These are phyloP conservation scores for Lagodon rhomboides DNA, from an alignment of 2,797 vertebrate species.

Conservation along the genomic window DNA sequence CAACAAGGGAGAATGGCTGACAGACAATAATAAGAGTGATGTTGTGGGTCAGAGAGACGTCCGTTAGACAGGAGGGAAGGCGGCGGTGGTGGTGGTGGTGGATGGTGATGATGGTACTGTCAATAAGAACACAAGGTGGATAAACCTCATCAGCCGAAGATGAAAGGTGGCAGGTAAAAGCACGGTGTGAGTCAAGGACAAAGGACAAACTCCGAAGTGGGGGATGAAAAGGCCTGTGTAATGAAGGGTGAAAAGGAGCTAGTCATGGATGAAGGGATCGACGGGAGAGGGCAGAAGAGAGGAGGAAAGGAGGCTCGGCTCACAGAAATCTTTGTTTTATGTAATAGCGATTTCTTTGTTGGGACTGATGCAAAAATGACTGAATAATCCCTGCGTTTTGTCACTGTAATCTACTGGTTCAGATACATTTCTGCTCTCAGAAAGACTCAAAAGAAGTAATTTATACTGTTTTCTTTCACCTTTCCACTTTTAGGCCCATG, in stretches of 20 bases:
- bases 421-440: neutral
- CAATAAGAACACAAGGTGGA: conserved; percentile 23
- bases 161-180: conserved; percentile 32
- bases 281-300: conserved; percentile 32
- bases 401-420: neutral
- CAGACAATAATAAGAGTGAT: neutral
- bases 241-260: conserved; percentile 71
- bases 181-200: conserved; percentile 27
- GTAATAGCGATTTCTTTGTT: conserved; percentile 45
- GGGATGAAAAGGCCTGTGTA: conserved; percentile 62
- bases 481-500: conserved; percentile 86
- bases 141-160: conserved; percentile 28
- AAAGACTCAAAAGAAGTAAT: neutral
- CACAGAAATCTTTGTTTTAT: conserved; percentile 55
- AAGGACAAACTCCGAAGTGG: conserved; percentile 40
- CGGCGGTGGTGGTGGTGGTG: neutral
- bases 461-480: neutral
- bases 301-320: conserved; percentile 28
- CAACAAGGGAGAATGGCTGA: conserved; percentile 19
- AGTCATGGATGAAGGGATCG: conserved; percentile 61
- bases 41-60: conserved; percentile 1
- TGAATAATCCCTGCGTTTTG: conserved; percentile 24
- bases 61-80: neutral
- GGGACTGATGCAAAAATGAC: conserved; percentile 19
- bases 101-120: conserved; percentile 7